A percentile compares a stretch with the other conserved stretches of the same genome.
Evolutionary conservation across 2,797 vertebrate species (phyloP).

Genomic region (Fistularia tabacaria): DNA sequence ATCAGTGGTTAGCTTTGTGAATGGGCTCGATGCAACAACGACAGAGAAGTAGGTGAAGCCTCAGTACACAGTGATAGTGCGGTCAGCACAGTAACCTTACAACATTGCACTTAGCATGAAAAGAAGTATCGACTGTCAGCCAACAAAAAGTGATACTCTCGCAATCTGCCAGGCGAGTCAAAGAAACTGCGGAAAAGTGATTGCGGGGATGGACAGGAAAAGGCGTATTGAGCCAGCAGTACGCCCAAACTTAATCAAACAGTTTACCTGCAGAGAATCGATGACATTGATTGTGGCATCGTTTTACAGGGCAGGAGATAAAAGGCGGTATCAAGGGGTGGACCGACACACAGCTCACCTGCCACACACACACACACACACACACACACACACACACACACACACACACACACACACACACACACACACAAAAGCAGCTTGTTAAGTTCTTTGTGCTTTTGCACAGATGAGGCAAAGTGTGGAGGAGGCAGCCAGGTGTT

Average conservation of each 20-base stretch:
- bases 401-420: too few species aligned
- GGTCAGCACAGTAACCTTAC: too few species aligned
- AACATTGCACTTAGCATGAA: not conserved
- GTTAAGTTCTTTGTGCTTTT: constrained; percentile 3
- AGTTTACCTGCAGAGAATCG: constrained; percentile 32
- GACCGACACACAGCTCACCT: not conserved
- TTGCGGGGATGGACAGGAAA: constrained; percentile 23
- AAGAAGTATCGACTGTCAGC: not conserved
- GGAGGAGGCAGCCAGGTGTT: constrained; percentile 1
- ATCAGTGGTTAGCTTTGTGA: too few species aligned
- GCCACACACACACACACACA: constrained; percentile 1
- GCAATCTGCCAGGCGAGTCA: constrained; percentile 19
- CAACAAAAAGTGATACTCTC: constrained; percentile 9
- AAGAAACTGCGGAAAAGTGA: constrained; percentile 23
- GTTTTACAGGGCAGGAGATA: constrained; percentile 20
- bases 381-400: too few species aligned
- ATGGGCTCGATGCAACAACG: too few species aligned
- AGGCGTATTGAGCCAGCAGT: constrained; percentile 21
- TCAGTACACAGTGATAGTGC: too few species aligned
- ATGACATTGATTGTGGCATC: constrained; percentile 40
- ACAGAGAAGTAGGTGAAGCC: too few species aligned
- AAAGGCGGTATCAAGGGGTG: constrained; percentile 16
- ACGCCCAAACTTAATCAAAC: constrained; percentile 28
- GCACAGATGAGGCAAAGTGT: not conserved
- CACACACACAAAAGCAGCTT: too few species aligned